These are phyloP conservation scores for Himantopus leucocephalus DNA, from an alignment of 2,113 vertebrate species.

Conservation along the genomic window DNA sequence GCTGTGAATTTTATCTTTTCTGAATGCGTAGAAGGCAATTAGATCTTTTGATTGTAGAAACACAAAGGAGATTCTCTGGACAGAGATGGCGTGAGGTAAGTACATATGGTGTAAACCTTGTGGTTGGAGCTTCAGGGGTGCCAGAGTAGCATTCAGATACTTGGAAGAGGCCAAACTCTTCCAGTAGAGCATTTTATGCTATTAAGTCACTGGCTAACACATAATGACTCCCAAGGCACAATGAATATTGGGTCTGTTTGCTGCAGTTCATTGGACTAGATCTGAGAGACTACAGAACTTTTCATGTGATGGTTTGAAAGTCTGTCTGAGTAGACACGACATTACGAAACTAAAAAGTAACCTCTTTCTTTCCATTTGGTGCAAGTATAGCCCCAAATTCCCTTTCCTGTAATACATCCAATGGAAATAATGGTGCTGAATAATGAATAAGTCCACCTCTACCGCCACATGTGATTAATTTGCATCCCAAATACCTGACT, in stretches of 20 bases:
- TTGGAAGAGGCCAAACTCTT: neutral
- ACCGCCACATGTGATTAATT: conserved; percentile 57
- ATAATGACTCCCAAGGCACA: neutral
- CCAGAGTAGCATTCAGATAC: neutral
- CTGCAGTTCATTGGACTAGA: neutral
- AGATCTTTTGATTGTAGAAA: neutral
- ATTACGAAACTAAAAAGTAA: neutral
- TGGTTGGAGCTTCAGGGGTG: neutral
- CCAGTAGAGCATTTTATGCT: neutral
- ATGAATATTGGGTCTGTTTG: neutral
- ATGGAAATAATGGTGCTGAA: neutral
- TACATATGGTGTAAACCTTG: neutral
- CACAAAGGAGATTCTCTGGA: neutral
- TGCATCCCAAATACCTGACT: conserved; percentile 67
- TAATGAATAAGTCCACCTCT: conserved; percentile 46
- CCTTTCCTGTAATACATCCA: neutral
- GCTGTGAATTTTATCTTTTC: neutral
- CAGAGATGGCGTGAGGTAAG: neutral
- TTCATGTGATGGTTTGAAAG: neutral
- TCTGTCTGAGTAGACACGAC: neutral
- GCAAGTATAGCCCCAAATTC: neutral
- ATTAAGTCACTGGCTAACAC: neutral
- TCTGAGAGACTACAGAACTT: neutral
- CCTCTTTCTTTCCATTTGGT: neutral
- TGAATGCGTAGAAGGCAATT: neutral